Evolutionary conservation across 2,888 invertebrate species (phyloP).

Genomic region (Eilema griseolum): DNA sequence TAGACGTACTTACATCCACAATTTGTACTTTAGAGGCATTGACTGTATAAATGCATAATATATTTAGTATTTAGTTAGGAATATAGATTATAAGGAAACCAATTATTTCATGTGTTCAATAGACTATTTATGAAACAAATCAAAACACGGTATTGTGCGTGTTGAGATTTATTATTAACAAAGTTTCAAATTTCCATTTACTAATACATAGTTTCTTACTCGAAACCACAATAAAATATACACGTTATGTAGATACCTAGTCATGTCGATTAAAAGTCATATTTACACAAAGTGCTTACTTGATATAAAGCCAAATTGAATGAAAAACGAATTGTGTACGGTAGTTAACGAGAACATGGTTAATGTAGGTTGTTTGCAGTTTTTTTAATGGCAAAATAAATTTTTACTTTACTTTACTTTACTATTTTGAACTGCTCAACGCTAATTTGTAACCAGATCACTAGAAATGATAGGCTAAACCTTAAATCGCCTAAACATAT

Average conservation of each 20-base stretch:
- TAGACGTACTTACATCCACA: not conserved
- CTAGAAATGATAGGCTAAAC: not conserved
- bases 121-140: constrained; percentile 13
- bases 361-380: too few relatives aligned
- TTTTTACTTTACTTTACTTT: too few relatives aligned
- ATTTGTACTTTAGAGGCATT: not conserved
- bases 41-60: not conserved
- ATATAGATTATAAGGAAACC: not conserved
- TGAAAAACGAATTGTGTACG: not conserved
- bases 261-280: constrained; percentile 15
- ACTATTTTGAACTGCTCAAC: not conserved
- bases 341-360: not conserved
- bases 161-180: not conserved
- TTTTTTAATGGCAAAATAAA: too few relatives aligned
- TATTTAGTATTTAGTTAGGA: not conserved
- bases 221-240: constrained; percentile 1
- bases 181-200: not conserved
- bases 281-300: constrained; percentile 16
- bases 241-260: not conserved
- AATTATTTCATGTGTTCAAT: constrained; percentile 9
- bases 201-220: constrained; percentile 8
- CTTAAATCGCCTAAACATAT: not conserved
- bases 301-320: not conserved
- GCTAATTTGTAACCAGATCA: not conserved
- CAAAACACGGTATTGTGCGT: not conserved